phyloP scores from a whole-genome alignment of 2,113 vertebrate genomes.

The Chloropsis hardwickii region DNA sequence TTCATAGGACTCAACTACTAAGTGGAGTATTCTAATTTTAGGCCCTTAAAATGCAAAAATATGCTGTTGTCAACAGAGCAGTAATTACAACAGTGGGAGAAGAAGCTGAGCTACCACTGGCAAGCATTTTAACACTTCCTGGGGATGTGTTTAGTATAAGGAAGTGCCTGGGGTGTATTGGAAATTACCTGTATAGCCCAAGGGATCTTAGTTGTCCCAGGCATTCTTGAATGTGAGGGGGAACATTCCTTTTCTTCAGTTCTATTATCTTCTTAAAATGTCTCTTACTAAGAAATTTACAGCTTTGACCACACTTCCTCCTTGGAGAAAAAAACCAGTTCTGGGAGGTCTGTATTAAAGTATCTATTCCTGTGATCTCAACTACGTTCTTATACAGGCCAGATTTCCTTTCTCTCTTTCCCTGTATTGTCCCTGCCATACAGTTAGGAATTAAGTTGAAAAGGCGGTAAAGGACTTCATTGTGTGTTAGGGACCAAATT shows the following conservation, averaged over 20 bases:
- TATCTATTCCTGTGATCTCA: not conserved
- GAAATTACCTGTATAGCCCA: not conserved
- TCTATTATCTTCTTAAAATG: not conserved
- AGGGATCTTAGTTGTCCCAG: not conserved
- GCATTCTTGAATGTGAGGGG: not conserved
- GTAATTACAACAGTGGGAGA: not conserved
- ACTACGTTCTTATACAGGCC: rapidly evolving
- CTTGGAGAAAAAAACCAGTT: rapidly evolving
- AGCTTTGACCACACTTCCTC: not conserved
- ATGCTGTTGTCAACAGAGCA: not conserved
- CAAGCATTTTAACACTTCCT: not conserved
- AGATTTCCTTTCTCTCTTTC: not conserved
- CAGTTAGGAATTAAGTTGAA: not conserved
- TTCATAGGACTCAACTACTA: not conserved
- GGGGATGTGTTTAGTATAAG: not conserved
- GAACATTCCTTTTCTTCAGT: not conserved
- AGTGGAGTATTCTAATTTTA: not conserved
- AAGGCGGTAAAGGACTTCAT: not conserved
- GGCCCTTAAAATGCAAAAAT: not conserved
- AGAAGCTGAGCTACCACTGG: not conserved
- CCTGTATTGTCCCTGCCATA: not conserved
- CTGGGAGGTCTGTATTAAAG: not conserved
- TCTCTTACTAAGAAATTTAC: not conserved
- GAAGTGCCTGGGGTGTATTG: not conserved
- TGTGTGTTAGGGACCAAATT: not conserved